A percentile compares a stretch with the other conserved stretches of the same genome.
These are phyloP conservation scores for Dromococcyx pavoninus DNA, from an alignment of 2,797 vertebrate species.

Conservation along the genomic window DNA sequence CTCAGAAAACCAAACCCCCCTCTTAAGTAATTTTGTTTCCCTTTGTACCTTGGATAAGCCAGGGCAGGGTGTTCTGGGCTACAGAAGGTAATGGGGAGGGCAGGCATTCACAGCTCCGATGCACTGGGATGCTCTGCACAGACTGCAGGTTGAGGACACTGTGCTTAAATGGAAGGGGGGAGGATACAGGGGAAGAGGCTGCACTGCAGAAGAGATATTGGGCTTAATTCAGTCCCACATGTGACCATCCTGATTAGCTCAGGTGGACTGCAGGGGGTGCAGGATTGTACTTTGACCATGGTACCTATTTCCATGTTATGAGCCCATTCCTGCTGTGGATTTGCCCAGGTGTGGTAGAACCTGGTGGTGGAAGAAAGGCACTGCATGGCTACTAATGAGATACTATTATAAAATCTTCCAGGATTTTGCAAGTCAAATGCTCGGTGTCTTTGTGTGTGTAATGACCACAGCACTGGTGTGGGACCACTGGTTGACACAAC, in stretches of 20 bases:
- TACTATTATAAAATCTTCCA: background rate
- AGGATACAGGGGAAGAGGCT: background rate
- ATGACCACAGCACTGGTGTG: background rate
- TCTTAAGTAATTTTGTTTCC: background rate
- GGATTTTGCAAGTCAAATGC: background rate
- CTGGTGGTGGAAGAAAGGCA: background rate
- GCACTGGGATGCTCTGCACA: background rate
- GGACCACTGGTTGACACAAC: background rate
- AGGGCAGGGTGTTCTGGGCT: background rate
- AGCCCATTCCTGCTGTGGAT: background rate
- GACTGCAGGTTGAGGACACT: background rate
- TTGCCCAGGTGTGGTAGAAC: background rate
- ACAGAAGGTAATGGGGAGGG: background rate
- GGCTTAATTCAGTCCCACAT: background rate
- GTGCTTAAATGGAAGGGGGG: background rate
- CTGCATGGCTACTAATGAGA: background rate
- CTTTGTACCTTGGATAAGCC: background rate
- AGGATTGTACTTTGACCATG: background rate
- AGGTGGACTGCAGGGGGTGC: background rate
- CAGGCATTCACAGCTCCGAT: background rate
- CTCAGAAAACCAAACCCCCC: constrained; percentile 22
- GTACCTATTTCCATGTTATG: background rate
- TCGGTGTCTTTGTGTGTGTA: background rate
- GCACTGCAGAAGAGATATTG: background rate
- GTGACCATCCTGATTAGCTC: background rate